phyloP scores from a whole-genome alignment of 2,888 invertebrate species.

The Hirtodrosophila histrioides region DNA sequence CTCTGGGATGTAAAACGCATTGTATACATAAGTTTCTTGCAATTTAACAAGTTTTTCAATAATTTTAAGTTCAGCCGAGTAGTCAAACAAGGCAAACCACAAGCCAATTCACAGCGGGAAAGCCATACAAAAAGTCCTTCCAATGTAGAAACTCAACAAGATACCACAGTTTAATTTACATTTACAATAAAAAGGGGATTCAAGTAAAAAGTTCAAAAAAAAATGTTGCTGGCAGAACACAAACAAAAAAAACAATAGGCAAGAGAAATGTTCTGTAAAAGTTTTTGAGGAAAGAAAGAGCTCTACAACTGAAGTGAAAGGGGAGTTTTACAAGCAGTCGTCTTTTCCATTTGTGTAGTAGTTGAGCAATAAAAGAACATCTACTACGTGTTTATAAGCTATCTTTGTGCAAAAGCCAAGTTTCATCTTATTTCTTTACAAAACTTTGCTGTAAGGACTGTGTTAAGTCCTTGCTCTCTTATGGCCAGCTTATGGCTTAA shows the following conservation, averaged over 20 bases:
- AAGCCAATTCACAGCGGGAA: constrained; percentile 1
- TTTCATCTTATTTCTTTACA: too few species aligned
- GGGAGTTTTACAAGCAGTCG: constrained; percentile 4
- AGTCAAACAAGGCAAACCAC: neutral
- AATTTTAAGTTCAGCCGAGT: constrained; percentile 26
- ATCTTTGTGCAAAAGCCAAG: too few species aligned
- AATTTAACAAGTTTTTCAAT: constrained; percentile 53
- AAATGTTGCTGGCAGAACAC: neutral
- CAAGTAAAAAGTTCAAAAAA: neutral
- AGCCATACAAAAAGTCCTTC: constrained; percentile 9
- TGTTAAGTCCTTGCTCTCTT: too few species aligned
- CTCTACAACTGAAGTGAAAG: neutral
- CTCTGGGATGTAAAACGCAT: neutral
- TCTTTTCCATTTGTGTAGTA: constrained; percentile 4
- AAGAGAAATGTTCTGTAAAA: constrained; percentile 39
- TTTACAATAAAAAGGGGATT: constrained; percentile 20
- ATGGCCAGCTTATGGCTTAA: too few species aligned
- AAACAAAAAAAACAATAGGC: constrained; percentile 29
- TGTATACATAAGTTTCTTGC: constrained; percentile 16
- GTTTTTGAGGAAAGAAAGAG: constrained; percentile 7
- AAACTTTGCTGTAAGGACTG: too few species aligned
- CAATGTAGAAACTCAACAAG: constrained; percentile 23
- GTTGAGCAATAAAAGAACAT: neutral
- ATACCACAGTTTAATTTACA: constrained; percentile 62
- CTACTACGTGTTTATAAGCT: too few species aligned